A percentile compares a stretch with the other conserved stretches of the same genome.
Conservation (phyloP, 2,113 vertebrate species). For the Paralichthys olivaceus region DNA sequence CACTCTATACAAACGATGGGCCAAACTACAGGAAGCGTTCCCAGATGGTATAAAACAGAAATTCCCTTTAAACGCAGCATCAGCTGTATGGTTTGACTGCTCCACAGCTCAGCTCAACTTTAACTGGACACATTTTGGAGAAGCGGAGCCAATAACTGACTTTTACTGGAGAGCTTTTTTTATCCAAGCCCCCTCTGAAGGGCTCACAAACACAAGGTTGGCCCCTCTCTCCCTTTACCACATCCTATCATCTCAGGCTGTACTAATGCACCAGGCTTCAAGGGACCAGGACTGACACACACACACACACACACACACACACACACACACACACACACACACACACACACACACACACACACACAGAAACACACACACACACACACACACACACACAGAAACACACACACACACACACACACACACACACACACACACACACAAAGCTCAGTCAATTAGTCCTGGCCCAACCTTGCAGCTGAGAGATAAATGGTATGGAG, state of each 20-base stretch:
- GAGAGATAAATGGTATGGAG: conserved; percentile 78
- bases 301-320: conserved; percentile 41
- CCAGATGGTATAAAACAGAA: background rate
- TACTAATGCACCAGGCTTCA: conserved; percentile 67
- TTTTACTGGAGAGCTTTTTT: conserved; percentile 55
- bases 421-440: conserved; percentile 37
- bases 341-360: conserved; percentile 47
- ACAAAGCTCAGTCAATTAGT: conserved; percentile 76
- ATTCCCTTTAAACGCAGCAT: conserved; percentile 23
- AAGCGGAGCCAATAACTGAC: conserved; percentile 53
- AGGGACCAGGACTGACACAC: conserved; percentile 59
- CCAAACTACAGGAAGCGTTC: background rate
- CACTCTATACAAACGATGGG: background rate
- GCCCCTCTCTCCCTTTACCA: conserved; percentile 51
- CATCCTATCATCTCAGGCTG: conserved; percentile 70
- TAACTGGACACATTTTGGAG: conserved; percentile 46
- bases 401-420: conserved; percentile 50
- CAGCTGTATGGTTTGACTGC: conserved; percentile 32
- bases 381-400: conserved; percentile 37
- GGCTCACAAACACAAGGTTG: conserved; percentile 50
- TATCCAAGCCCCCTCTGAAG: conserved; percentile 46
- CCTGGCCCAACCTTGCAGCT: conserved; percentile 76
- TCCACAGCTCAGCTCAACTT: conserved; percentile 35
- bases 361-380: conserved; percentile 41
- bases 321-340: conserved; percentile 33